A percentile compares a stretch with the other conserved stretches of the same genome.
phyloP scores from a whole-genome alignment of 2,797 vertebrate genomes.

The Sebastes taczanowskii region DNA sequence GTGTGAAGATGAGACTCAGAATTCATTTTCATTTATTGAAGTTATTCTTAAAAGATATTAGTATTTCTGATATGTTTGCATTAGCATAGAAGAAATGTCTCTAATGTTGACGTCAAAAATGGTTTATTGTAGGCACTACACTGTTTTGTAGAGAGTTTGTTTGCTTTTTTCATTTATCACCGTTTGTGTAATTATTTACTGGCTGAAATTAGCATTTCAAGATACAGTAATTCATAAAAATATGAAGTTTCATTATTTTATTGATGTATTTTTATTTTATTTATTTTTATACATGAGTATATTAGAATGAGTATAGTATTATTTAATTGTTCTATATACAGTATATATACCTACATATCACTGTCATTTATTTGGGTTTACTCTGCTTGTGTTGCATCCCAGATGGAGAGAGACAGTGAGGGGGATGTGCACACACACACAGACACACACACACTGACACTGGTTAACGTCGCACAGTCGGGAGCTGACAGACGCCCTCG shows the following conservation, averaged over 20 bases:
- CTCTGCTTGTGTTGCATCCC: not conserved
- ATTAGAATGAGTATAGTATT: too few species aligned
- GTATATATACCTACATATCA: too few species aligned
- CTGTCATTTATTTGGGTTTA: not conserved
- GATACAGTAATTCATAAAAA: not conserved
- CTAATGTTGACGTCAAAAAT: too few species aligned
- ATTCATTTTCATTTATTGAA: not conserved
- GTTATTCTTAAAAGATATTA: not conserved
- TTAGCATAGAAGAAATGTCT: not conserved
- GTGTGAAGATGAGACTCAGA: not conserved
- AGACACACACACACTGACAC: not conserved
- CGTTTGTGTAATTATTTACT: too few species aligned
- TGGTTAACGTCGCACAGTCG: constrained; percentile 34
- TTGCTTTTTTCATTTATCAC: too few species aligned
- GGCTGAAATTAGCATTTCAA: not conserved
- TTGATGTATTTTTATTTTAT: not conserved
- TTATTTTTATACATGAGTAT: too few species aligned
- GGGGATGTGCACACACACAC: not conserved
- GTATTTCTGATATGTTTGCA: not conserved
- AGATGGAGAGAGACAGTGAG: not conserved
- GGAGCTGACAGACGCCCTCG: constrained; percentile 39
- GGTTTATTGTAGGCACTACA: too few species aligned
- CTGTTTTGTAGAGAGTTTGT: not conserved
- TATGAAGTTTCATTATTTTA: not conserved
- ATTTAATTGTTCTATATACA: not conserved